Evolutionary conservation across 1,140 invertebrate genomes (phyloP).

Genomic region (Musca domestica): DNA sequence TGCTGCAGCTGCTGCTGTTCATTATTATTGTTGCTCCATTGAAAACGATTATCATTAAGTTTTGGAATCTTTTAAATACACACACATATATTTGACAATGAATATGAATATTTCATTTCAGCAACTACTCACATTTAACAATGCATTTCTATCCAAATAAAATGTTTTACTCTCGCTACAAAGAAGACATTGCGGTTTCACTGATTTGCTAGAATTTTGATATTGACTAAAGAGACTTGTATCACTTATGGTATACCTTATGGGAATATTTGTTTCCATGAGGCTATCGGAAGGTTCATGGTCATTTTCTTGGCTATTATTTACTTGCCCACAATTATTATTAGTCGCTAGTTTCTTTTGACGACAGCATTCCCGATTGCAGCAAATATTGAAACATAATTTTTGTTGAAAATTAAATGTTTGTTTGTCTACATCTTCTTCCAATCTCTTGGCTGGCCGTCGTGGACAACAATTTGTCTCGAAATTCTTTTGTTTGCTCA

Average conservation of each 20-base stretch:
- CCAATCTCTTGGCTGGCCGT: neutral
- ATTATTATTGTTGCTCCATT: neutral
- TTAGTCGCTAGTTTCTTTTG: no score
- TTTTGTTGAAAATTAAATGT: conserved; percentile 24
- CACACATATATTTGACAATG: no score
- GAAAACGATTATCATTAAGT: no score
- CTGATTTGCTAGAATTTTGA: neutral
- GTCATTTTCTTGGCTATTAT: no score
- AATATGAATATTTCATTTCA: no score
- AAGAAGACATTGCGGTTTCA: neutral
- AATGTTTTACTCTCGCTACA: neutral
- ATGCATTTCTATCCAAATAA: no score
- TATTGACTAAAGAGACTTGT: conserved; percentile 12
- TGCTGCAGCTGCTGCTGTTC: no score
- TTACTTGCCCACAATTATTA: neutral
- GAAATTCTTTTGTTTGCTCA: neutral
- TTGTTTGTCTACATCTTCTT: neutral
- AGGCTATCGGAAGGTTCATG: no score
- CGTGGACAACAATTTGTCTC: no score
- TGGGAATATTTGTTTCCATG: no score
- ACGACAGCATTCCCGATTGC: neutral
- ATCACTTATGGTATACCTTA: conserved; percentile 27
- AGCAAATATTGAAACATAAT: conserved; percentile 20
- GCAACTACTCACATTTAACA: no score
- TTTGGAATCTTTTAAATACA: no score